These are phyloP conservation scores for Cantharis rustica DNA, from an alignment of 2,888 invertebrate genomes.

Conservation along the genomic window DNA sequence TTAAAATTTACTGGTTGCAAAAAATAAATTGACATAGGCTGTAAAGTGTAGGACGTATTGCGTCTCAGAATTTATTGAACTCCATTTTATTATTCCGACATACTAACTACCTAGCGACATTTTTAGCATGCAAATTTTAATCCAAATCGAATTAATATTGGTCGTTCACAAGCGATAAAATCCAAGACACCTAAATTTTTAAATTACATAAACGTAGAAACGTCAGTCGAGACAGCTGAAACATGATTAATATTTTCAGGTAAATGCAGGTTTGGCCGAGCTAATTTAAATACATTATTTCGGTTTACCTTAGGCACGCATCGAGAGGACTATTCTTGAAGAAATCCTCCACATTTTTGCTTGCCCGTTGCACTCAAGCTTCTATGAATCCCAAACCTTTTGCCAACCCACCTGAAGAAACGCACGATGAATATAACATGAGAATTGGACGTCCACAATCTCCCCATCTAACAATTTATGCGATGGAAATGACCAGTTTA, in stretches of 20 bases:
- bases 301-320: neutral
- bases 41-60: neutral
- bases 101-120: neutral
- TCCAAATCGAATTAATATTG: neutral
- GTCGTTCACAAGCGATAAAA: neutral
- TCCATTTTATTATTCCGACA: neutral
- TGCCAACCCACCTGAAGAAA: constrained; percentile 23
- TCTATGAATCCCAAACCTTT: neutral
- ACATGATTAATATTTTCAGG: neutral
- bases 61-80: neutral
- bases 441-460: constrained; percentile 78
- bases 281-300: neutral
- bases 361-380: neutral
- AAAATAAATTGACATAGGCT: neutral
- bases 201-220: neutral
- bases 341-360: neutral
- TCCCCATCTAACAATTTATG: constrained; percentile 87
- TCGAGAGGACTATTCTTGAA: neutral
- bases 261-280: neutral
- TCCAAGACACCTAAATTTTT: neutral
- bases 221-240: neutral
- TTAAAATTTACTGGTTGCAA: neutral
- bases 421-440: constrained; percentile 71
- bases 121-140: neutral
- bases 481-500: constrained; percentile 75